A percentile compares a stretch with the other conserved stretches of the same genome.
Evolutionary conservation across 2,113 vertebrate genomes (phyloP).

Genomic region (Eudorcas thomsonii): DNA sequence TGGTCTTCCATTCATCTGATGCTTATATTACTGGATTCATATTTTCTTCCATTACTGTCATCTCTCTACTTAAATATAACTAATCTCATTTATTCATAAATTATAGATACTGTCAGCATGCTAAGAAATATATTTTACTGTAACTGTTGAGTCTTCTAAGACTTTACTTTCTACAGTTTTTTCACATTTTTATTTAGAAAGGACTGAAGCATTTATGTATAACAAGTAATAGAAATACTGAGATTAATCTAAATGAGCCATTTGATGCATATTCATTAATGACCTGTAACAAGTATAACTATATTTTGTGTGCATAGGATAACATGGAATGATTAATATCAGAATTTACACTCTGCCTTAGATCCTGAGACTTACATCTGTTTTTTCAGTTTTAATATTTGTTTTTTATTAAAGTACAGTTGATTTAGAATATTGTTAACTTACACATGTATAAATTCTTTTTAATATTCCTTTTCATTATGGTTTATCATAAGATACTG

Average conservation of each 20-base stretch:
- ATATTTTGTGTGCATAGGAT: not conserved
- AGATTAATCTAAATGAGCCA: slow-evolving; percentile 27
- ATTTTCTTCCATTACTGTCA: not conserved
- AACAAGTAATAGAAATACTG: not conserved
- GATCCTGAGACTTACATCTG: not conserved
- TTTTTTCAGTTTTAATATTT: not conserved
- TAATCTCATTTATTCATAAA: slow-evolving; percentile 20
- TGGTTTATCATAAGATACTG: not conserved
- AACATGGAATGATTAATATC: not conserved
- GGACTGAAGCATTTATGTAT: not conserved
- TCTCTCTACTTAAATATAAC: slow-evolving; percentile 9
- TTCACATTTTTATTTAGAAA: slow-evolving; percentile 34
- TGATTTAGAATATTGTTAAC: not conserved
- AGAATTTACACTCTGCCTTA: not conserved
- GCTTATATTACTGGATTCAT: slow-evolving; percentile 11
- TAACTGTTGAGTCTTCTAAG: slow-evolving; percentile 31
- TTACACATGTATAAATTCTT: not conserved
- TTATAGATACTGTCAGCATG: not conserved
- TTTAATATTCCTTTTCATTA: not conserved
- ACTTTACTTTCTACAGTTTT: slow-evolving; percentile 4
- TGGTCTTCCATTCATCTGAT: not conserved
- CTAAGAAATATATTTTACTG: slow-evolving; percentile 24
- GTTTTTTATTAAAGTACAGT: not conserved
- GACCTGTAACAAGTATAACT: not conserved
- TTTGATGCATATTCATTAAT: not conserved